Conservation (phyloP, 2,888 invertebrate species). For the Eueremaeus valkanovi region DNA sequence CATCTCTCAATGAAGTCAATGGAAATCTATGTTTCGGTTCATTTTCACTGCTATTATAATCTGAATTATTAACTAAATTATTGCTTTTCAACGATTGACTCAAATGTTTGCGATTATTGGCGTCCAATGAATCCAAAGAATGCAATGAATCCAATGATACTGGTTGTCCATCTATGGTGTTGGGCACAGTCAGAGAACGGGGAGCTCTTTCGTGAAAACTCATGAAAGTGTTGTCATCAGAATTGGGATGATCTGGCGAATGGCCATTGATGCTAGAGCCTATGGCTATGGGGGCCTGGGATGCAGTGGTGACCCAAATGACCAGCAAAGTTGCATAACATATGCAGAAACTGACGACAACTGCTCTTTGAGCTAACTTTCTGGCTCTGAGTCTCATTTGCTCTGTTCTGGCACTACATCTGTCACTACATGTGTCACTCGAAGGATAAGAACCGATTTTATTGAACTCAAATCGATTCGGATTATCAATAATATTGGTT, state of each 20-base stretch:
- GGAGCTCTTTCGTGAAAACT: conserved; percentile 35
- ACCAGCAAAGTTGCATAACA: conserved; percentile 13
- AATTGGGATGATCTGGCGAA: not conserved
- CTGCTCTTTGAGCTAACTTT: conserved; percentile 21
- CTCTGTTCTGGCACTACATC: not conserved
- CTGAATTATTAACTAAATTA: not conserved
- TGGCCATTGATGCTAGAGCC: not conserved
- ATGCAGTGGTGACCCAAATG: not conserved
- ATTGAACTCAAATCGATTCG: not conserved
- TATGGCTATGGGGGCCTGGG: not conserved
- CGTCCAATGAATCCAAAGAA: not conserved
- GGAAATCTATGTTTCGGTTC: too few relatives aligned
- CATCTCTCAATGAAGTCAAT: conserved; percentile 65
- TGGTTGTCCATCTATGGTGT: not conserved
- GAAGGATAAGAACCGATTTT: not conserved
- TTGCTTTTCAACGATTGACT: not conserved
- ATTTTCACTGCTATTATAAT: not conserved
- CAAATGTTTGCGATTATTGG: conserved; percentile 3
- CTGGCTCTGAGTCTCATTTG: not conserved
- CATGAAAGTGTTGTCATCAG: not conserved
- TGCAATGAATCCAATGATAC: too few relatives aligned
- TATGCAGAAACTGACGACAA: conserved; percentile 1
- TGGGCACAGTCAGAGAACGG: conserved; percentile 21
- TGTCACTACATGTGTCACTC: too few relatives aligned
- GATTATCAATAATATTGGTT: not conserved